These are phyloP conservation scores for Diloba caeruleocephala DNA, from an alignment of 2,888 invertebrate genomes.

Conservation along the genomic window DNA sequence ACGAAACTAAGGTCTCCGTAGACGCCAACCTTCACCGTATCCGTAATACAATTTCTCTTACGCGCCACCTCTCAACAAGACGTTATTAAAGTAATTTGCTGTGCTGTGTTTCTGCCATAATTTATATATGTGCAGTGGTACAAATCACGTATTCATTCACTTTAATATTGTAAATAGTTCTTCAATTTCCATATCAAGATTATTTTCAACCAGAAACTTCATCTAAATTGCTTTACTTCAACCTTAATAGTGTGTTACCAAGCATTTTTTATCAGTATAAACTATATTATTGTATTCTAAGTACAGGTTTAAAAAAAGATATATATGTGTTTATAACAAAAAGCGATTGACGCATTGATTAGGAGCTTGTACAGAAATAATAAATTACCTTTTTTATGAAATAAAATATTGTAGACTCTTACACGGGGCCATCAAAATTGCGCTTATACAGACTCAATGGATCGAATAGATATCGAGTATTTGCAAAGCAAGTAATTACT, in stretches of 20 bases:
- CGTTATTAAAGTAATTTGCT: constrained; percentile 20
- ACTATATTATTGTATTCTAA: no score
- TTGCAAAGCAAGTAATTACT: constrained; percentile 34
- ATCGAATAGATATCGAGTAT: constrained; percentile 32
- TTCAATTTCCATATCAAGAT: no score
- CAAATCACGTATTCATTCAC: no score
- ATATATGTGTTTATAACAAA: no score
- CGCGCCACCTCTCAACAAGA: constrained; percentile 6
- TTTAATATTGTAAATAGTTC: no score
- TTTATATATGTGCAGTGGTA: constrained; percentile 3
- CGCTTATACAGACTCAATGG: constrained; percentile 5
- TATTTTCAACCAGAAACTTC: no score
- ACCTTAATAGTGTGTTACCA: no score
- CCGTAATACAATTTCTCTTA: constrained; percentile 18
- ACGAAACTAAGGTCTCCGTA: constrained; percentile 20
- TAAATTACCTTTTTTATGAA: background rate
- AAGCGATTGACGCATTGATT: no score
- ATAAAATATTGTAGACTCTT: background rate
- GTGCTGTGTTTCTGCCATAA: constrained; percentile 1
- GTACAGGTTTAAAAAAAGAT: no score
- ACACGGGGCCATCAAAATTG: constrained; percentile 7
- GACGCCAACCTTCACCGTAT: constrained; percentile 5
- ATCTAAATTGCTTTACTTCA: no score
- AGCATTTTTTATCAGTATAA: no score
- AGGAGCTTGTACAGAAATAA: no score